Percentiles rank a stretch among this genome's conserved stretches.
Conservation (phyloP, 2,888 invertebrate genomes). For the Rugalucina vietnamica region DNA sequence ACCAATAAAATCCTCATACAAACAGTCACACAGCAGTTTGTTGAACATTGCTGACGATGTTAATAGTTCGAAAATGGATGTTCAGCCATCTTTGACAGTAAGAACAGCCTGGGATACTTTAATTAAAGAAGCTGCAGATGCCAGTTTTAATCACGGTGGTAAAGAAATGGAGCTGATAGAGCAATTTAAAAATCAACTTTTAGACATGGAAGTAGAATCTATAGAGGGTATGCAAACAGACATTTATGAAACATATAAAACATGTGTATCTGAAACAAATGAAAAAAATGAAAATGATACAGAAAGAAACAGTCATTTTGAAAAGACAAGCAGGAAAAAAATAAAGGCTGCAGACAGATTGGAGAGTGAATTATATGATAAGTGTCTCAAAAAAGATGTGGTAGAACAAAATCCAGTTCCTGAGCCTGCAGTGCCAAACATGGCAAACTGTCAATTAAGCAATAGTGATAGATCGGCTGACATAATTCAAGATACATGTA, state of each 20-base stretch:
- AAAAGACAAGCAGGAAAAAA: too few species aligned
- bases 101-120: background rate
- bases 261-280: too few species aligned
- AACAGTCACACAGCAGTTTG: background rate
- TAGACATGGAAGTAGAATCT: background rate
- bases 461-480: background rate
- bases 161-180: background rate
- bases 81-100: background rate
- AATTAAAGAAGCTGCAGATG: background rate
- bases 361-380: too few species aligned
- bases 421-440: background rate
- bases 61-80: background rate
- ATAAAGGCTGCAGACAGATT: too few species aligned
- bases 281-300: too few species aligned
- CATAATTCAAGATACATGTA: too few species aligned
- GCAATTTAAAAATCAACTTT: background rate
- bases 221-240: background rate
- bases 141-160: background rate
- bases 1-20: background rate
- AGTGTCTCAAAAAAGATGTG: too few species aligned
- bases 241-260: background rate
- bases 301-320: too few species aligned
- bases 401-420: background rate
- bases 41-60: background rate
- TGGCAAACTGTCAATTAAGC: background rate